Percentiles rank a stretch among this genome's conserved stretches.
Evolutionary conservation across 2,797 vertebrate genomes (phyloP).

Genomic region (Microctenopoma steveboyesi): DNA sequence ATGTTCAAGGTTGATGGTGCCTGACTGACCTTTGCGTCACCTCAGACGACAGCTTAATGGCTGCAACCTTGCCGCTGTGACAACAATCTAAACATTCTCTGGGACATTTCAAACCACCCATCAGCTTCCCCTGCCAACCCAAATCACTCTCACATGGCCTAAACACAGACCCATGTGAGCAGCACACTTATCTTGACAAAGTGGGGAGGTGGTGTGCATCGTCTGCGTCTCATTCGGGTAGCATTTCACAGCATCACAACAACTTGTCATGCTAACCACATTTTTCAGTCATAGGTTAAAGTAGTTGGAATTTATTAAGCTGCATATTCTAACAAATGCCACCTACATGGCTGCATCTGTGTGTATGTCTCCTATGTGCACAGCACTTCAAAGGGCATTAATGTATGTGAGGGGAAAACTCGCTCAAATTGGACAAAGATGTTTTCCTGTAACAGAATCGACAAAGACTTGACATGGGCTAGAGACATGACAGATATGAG

Average conservation of each 20-base stretch:
- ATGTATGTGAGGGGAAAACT: background rate
- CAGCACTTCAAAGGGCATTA: conserved; percentile 1
- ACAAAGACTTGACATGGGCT: conserved; percentile 28
- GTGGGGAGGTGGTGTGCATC: background rate
- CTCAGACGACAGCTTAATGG: conserved; percentile 78
- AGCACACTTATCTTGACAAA: conserved; percentile 23
- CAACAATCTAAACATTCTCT: conserved; percentile 79
- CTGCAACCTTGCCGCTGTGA: conserved; percentile 79
- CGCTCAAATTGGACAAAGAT: background rate
- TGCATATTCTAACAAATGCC: too few relatives aligned
- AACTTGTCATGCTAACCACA: conserved; percentile 2
- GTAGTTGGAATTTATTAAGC: background rate
- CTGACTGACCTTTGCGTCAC: conserved; percentile 68
- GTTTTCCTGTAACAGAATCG: background rate
- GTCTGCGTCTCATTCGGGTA: conserved; percentile 16
- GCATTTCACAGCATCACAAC: conserved; percentile 6
- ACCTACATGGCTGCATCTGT: too few relatives aligned
- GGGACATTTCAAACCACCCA: conserved; percentile 68
- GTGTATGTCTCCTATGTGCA: background rate
- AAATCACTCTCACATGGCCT: conserved; percentile 83
- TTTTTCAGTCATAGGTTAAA: conserved; percentile 1
- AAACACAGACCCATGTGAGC: conserved; percentile 32
- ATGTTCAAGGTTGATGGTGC: conserved; percentile 48
- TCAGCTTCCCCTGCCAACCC: conserved; percentile 62
- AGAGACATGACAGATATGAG: conserved; percentile 6